A percentile compares a stretch with the other conserved stretches of the same genome.
Conservation (phyloP, 2,113 vertebrate species). For the Naja naja region DNA sequence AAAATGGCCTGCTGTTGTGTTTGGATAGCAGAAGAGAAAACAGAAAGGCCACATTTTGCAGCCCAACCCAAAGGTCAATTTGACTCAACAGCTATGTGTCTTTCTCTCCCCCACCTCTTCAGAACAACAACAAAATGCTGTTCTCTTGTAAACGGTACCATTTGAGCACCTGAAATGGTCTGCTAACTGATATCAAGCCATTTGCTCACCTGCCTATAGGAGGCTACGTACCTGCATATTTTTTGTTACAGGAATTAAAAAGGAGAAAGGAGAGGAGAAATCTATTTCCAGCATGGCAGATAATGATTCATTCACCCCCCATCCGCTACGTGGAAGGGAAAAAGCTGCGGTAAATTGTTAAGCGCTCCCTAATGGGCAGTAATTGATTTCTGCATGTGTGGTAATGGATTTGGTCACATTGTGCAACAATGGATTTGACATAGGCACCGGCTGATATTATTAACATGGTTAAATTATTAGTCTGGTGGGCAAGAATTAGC, state of each 20-base stretch:
- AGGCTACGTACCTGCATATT: fast-evolving
- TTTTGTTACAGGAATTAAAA: neutral
- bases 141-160: constrained; percentile 7
- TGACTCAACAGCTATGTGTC: fast-evolving
- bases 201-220: fast-evolving
- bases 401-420: constrained; percentile 58
- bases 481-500: constrained; percentile 8
- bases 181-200: neutral
- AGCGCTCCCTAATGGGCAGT: constrained; percentile 62
- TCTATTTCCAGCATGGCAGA: constrained; percentile 41
- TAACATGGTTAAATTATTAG: constrained; percentile 48
- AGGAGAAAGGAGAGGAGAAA: neutral
- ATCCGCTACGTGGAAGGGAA: constrained; percentile 54
- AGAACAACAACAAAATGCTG: neutral
- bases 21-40: neutral
- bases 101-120: fast-evolving
- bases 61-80: neutral
- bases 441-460: constrained; percentile 51
- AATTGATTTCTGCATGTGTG: constrained; percentile 65
- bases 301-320: constrained; percentile 44
- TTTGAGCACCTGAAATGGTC: neutral
- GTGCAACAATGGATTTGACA: constrained; percentile 65
- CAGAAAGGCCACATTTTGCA: constrained; percentile 5
- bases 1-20: neutral
- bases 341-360: constrained; percentile 55